Conservation (phyloP, 2,113 vertebrate species). For the Micromys minutus region DNA sequence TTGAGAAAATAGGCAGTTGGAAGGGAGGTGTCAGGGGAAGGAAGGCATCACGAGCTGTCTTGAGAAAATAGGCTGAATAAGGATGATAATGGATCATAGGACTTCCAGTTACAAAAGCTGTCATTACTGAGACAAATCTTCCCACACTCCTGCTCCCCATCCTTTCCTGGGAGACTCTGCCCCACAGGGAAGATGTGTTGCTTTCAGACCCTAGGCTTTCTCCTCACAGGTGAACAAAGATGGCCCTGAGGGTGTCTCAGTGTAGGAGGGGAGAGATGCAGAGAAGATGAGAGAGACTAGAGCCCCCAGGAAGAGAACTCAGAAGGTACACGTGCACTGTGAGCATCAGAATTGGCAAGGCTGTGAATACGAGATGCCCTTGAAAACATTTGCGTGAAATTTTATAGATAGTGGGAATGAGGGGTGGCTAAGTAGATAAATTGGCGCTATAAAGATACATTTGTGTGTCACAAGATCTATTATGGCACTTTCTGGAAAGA, state of each 20-base stretch:
- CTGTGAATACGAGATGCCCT: conserved; percentile 2
- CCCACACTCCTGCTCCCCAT: not conserved
- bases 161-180: conserved; percentile 42
- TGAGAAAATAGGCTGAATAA: not conserved
- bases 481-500: conserved; percentile 35
- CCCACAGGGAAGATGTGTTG: not conserved
- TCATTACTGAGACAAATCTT: conserved; percentile 51
- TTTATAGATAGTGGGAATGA: not conserved
- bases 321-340: not conserved
- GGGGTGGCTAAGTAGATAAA: not conserved
- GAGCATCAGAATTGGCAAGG: not conserved
- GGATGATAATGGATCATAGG: not conserved
- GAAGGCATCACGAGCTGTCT: not conserved
- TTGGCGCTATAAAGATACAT: not conserved
- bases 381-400: not conserved
- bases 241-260: not conserved
- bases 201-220: not conserved
- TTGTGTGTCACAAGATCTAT: not conserved
- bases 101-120: conserved; percentile 47
- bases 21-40: not conserved
- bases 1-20: conserved; percentile 29
- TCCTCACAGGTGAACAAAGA: not conserved
- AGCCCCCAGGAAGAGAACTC: not conserved
- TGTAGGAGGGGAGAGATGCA: not conserved
- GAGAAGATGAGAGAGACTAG: not conserved